Evolutionary conservation across 1,140 invertebrate species (phyloP).

Genomic region (Helicoverpa armigera): DNA sequence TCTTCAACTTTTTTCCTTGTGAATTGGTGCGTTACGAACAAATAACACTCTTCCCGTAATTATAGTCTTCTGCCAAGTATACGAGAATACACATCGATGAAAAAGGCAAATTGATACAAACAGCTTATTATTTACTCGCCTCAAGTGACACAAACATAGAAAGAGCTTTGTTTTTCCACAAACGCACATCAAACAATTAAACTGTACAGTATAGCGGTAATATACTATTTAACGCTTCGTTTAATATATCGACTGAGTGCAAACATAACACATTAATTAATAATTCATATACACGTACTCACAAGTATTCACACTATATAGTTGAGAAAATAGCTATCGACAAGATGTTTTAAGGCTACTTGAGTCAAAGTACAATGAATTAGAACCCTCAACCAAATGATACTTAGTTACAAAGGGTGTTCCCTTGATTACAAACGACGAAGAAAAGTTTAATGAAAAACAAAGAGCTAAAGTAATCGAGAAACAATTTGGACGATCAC

Average conservation of each 20-base stretch:
- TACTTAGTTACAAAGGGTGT: constrained; percentile 52
- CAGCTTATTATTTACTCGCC: neutral
- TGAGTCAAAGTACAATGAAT: constrained; percentile 12
- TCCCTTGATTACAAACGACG: constrained; percentile 58
- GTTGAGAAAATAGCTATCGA: constrained; percentile 8
- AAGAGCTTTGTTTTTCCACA: constrained; percentile 31
- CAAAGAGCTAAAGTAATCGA: constrained; percentile 84
- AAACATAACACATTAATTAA: constrained; percentile 43
- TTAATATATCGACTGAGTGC: constrained; percentile 30
- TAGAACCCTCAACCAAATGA: constrained; percentile 25
- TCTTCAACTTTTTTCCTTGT: neutral
- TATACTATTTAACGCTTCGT: constrained; percentile 48
- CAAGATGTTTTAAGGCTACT: constrained; percentile 14
- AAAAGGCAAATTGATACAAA: constrained; percentile 30
- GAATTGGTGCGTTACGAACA: neutral
- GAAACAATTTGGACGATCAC: constrained; percentile 84
- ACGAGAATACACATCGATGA: neutral
- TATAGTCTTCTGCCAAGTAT: neutral
- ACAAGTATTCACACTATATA: constrained; percentile 5
- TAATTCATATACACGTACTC: constrained; percentile 39
- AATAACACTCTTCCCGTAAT: constrained; percentile 10
- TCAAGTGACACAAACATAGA: constrained; percentile 9
- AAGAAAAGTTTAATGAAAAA: constrained; percentile 84
- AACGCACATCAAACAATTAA: constrained; percentile 24
- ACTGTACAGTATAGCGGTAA: constrained; percentile 37